Evolutionary conservation across 2,113 vertebrate genomes (phyloP).

Genomic region (Micromys minutus): DNA sequence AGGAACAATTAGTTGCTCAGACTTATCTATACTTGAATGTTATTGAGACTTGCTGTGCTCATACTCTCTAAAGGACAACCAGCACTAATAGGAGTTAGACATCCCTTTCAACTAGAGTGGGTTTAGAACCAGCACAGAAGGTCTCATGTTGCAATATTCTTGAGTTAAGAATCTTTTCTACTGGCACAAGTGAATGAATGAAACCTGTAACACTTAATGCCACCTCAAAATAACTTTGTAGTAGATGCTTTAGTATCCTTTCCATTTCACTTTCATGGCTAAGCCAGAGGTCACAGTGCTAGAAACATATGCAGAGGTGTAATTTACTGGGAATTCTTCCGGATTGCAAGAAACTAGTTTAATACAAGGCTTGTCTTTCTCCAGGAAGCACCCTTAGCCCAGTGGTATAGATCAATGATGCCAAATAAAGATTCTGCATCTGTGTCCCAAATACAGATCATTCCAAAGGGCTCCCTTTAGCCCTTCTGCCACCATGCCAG

Average conservation of each 20-base stretch:
- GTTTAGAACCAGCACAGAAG: neutral
- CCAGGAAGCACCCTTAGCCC: rapidly evolving
- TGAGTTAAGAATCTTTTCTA: neutral
- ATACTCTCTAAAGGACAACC: neutral
- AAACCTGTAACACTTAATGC: neutral
- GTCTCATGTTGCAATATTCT: neutral
- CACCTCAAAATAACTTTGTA: neutral
- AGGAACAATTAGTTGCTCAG: neutral
- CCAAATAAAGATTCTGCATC: rapidly evolving
- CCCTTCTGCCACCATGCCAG: neutral
- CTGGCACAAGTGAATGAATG: neutral
- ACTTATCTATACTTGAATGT: neutral
- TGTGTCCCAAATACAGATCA: neutral
- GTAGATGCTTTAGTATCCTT: neutral
- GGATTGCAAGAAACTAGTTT: neutral
- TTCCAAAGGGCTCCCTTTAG: neutral
- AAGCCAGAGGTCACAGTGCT: neutral
- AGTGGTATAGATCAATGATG: neutral
- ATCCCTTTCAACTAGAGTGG: neutral
- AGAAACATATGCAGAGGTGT: neutral
- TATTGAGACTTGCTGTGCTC: neutral
- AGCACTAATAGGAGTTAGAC: neutral
- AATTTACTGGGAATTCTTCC: neutral
- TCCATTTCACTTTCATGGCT: neutral
- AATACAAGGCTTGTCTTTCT: neutral